phyloP scores from a whole-genome alignment of 2,797 vertebrate genomes.

The Loris lydekkerianus region DNA sequence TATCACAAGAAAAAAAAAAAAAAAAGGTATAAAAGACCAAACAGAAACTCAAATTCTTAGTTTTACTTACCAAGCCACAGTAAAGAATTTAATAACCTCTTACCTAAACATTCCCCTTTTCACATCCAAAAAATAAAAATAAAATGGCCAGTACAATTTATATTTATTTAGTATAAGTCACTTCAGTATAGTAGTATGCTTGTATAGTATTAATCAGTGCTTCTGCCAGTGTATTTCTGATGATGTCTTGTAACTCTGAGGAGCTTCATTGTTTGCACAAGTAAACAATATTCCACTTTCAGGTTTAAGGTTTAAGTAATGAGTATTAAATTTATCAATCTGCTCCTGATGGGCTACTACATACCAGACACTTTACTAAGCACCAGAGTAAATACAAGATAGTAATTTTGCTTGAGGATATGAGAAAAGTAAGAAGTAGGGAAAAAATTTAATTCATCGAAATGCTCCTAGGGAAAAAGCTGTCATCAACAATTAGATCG shows the following conservation, averaged over 20 bases:
- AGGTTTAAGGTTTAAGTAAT: conserved; percentile 47
- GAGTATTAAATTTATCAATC: background rate
- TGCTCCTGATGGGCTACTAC: conserved; percentile 3
- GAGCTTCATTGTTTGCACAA: background rate
- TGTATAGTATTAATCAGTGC: background rate
- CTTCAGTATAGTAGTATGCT: background rate
- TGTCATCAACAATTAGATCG: conserved; percentile 57
- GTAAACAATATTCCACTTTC: background rate
- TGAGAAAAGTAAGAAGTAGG: conserved; percentile 4
- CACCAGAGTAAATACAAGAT: background rate
- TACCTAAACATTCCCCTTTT: conserved; percentile 15
- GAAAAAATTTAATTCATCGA: conserved; percentile 49
- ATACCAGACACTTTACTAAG: background rate
- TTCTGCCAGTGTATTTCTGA: background rate
- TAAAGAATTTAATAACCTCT: conserved; percentile 38
- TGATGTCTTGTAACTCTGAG: background rate
- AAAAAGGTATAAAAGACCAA: background rate
- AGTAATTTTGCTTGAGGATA: conserved; percentile 5
- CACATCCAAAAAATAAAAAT: background rate
- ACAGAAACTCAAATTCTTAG: conserved; percentile 32
- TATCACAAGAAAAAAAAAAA: no score
- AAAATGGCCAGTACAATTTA: conserved; percentile 15
- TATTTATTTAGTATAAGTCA: background rate
- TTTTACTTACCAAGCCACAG: conserved; percentile 37
- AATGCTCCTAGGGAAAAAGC: conserved; percentile 50